Evolutionary conservation across 2,888 invertebrate species (phyloP), one percentile per base, ranked within the genome.

Genomic region (Rhagonycha lutea): DNA sequence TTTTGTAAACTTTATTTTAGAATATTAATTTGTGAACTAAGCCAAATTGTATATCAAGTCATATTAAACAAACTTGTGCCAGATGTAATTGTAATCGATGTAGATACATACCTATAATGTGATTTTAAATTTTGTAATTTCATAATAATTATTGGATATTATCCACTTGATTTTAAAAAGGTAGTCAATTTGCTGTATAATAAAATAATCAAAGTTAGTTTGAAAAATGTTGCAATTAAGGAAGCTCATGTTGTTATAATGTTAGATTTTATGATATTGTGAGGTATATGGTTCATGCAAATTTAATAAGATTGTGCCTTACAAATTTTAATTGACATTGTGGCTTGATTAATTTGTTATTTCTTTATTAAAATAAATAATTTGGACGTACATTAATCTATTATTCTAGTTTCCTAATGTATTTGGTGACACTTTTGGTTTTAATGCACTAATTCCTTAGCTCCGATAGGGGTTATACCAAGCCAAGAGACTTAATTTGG

Each of bases 311-410:
- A 70, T 73, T 73, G 76, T 76, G 76, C 76, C 76, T 76, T 76
- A 76, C 70, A 73, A 70, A 65, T 76, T 76, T 69, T 70, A 14
- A 60, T 72, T 69, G 70, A 67, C 67, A 70, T 65, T 74, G 65
- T n/a, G 63, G 32, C 60, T 32, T 60, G 60, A 76, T 63, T 69
- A 72, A 67, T 76, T 62, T 72, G 69, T 70, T 76, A 73, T 65
- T 75, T 70, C 73, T 76, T 69, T 76, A 76, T 73, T 74, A 68
- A n/a, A 76, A 74, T 74, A 76, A 74, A 76, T 63, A 8, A 62
- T 73, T 69, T 76, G 18, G 61, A 73, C 47, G 23, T 68, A 72
- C 18, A 61, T 61, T 26, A 23, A 24, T 61, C 23, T 62, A 63
- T 63, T 63, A 14, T 71, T 14, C 14, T 7, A 47, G n/a, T 12